These are phyloP conservation scores for Atherinosoma microstoma DNA, from an alignment of 2,797 vertebrate species.

Conservation along the genomic window DNA sequence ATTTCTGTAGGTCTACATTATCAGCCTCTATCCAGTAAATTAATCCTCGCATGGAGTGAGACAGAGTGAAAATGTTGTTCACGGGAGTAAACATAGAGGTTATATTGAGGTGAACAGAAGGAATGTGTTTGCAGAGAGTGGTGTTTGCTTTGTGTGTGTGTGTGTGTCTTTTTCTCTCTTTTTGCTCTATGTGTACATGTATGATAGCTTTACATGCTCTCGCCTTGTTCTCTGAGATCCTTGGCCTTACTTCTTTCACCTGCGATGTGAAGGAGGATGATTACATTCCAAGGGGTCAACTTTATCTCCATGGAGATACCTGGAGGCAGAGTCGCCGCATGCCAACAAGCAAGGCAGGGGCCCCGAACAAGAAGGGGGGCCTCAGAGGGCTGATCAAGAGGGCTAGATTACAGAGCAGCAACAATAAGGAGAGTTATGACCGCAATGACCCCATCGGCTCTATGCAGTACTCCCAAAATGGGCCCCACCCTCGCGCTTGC, in stretches of 20 bases:
- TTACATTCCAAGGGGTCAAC: slow-evolving; percentile 67
- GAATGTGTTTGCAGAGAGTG: slow-evolving; percentile 58
- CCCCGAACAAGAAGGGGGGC: no score
- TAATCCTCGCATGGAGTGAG: slow-evolving; percentile 72
- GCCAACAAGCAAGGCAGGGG: no score
- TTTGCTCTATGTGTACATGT: not conserved
- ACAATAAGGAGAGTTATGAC: no score
- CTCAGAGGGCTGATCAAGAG: no score
- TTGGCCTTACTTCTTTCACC: slow-evolving; percentile 57
- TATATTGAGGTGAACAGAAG: slow-evolving; percentile 68
- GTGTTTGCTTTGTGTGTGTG: slow-evolving; percentile 46
- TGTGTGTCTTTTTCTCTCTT: not conserved
- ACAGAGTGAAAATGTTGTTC: slow-evolving; percentile 70
- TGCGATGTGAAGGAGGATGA: slow-evolving; percentile 64
- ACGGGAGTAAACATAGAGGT: slow-evolving; percentile 71
- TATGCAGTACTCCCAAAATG: no score
- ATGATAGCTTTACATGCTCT: slow-evolving; percentile 36
- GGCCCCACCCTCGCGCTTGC: no score
- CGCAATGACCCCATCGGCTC: no score
- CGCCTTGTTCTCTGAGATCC: slow-evolving; percentile 47
- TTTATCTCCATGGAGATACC: slow-evolving; percentile 72
- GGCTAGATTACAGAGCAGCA: no score
- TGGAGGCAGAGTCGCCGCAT: slow-evolving; percentile 15
- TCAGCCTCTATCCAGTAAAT: slow-evolving; percentile 74
- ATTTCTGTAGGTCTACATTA: slow-evolving; percentile 78